These are phyloP conservation scores for Sacculina carcini DNA, from an alignment of 2,888 invertebrate species.

Conservation along the genomic window DNA sequence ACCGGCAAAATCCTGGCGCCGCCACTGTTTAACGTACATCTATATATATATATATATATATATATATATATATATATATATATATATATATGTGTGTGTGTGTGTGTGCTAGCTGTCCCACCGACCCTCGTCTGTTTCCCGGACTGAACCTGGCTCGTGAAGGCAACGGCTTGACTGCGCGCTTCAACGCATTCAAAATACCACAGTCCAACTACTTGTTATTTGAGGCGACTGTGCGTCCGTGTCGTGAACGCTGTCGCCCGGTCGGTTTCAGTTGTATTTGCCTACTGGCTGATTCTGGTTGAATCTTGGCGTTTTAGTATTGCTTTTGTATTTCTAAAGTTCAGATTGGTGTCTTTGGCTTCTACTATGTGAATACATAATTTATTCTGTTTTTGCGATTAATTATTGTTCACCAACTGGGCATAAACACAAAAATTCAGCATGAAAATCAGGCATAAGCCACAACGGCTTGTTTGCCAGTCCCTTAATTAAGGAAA, in stretches of 20 bases:
- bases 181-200: constrained; percentile 80
- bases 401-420: no score
- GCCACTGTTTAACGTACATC: no score
- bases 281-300: no score
- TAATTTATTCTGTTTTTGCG: no score
- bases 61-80: background rate
- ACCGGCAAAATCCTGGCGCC: no score
- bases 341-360: background rate
- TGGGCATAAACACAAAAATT: no score
- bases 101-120: constrained; percentile 45
- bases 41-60: background rate
- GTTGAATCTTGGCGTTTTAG: no score
- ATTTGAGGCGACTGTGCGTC: constrained; percentile 69
- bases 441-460: no score
- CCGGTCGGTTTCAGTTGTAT: constrained; percentile 30
- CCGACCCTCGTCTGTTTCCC: constrained; percentile 72
- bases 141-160: constrained; percentile 59
- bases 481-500: no score
- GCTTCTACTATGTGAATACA: no score
- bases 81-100: background rate
- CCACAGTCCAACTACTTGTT: constrained; percentile 79
- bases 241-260: constrained; percentile 66
- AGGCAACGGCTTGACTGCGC: constrained; percentile 61
- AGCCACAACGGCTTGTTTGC: no score
- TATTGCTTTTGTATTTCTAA: no score